A percentile compares a stretch with the other conserved stretches of the same genome.
Conservation (phyloP, 2,797 vertebrate genomes). For the Channa striata region DNA sequence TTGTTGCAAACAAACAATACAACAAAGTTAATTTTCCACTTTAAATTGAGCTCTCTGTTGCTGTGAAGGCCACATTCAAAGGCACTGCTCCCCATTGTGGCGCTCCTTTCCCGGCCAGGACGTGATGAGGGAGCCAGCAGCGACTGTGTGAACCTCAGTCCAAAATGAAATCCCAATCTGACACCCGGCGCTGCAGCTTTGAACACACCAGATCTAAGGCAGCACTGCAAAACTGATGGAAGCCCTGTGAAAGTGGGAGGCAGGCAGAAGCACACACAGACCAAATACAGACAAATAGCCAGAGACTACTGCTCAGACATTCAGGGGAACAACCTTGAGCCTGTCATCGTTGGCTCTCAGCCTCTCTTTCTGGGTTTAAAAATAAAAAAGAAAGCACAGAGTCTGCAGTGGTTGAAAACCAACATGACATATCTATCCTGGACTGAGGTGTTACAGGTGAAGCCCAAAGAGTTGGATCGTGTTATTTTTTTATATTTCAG, state of each 20-base stretch:
- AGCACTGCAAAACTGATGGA: constrained; percentile 40
- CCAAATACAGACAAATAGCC: constrained; percentile 62
- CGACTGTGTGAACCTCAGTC: constrained; percentile 55
- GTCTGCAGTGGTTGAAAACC: constrained; percentile 47
- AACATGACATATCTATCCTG: constrained; percentile 66
- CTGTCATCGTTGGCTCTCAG: constrained; percentile 49
- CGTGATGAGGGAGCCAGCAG: constrained; percentile 42
- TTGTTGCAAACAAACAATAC: not conserved
- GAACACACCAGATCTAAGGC: constrained; percentile 50
- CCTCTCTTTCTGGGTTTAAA: constrained; percentile 35
- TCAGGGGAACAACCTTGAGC: constrained; percentile 57
- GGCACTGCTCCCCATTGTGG: constrained; percentile 13
- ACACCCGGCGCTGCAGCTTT: constrained; percentile 46
- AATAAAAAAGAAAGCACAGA: constrained; percentile 29
- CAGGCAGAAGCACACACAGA: constrained; percentile 27
- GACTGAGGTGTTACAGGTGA: constrained; percentile 44
- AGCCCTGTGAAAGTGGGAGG: constrained; percentile 40
- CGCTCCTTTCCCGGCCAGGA: constrained; percentile 11
- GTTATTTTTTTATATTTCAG: constrained; percentile 39
- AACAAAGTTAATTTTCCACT: not conserved
- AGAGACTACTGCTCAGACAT: constrained; percentile 47
- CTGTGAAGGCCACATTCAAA: constrained; percentile 43
- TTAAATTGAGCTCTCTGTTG: constrained; percentile 16
- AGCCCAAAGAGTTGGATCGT: constrained; percentile 33
- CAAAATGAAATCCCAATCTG: constrained; percentile 59